phyloP scores from a whole-genome alignment of 1,140 invertebrate species.

The Cydia amplana region DNA sequence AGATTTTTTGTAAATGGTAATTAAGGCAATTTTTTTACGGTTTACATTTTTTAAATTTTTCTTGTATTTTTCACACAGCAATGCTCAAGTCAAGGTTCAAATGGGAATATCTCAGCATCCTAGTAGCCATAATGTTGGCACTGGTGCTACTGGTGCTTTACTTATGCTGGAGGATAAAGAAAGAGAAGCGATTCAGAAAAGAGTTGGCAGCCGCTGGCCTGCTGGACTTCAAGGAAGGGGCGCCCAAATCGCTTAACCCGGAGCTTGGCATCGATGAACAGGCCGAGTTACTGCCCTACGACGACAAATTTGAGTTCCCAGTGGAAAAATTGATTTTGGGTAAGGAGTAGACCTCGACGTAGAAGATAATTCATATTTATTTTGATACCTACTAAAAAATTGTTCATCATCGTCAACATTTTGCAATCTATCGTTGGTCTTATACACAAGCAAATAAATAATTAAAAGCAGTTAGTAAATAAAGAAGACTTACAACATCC shows the following conservation, averaged over 20 bases:
- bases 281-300: slow-evolving; percentile 94
- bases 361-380: too few relatives aligned
- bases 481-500: too few relatives aligned
- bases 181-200: slow-evolving; percentile 82
- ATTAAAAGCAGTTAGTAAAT: too few relatives aligned
- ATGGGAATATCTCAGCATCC: slow-evolving; percentile 53
- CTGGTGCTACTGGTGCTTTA: slow-evolving; percentile 80
- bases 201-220: slow-evolving; percentile 84
- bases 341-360: slow-evolving; percentile 62
- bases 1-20: too few relatives aligned
- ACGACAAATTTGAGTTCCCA: slow-evolving; percentile 94
- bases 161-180: slow-evolving; percentile 79
- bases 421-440: too few relatives aligned
- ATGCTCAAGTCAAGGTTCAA: slow-evolving; percentile 43
- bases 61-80: neutral
- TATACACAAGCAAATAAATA: too few relatives aligned
- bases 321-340: slow-evolving; percentile 91
- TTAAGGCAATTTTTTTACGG: too few relatives aligned
- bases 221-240: slow-evolving; percentile 89
- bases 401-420: too few relatives aligned
- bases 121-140: slow-evolving; percentile 72
- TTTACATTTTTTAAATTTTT: too few relatives aligned
- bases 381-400: too few relatives aligned
- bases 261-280: slow-evolving; percentile 94
- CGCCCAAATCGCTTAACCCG: slow-evolving; percentile 90